These are phyloP conservation scores for Microtus ochrogaster DNA, from an alignment of 2,113 vertebrate genomes.

Conservation along the genomic window DNA sequence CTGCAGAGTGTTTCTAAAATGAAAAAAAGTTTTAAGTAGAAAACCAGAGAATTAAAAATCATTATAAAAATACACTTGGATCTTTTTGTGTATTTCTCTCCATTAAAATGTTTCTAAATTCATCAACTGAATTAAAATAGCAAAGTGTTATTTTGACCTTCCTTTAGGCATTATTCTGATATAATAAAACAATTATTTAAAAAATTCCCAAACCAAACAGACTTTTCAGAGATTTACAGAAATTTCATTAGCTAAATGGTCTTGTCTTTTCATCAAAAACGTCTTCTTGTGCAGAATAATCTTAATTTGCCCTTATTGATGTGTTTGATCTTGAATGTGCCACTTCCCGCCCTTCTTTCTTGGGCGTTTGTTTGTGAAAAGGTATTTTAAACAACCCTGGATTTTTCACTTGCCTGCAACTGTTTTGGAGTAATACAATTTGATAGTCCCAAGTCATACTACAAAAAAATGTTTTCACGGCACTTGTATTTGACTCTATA, in stretches of 20 bases:
- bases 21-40: slow-evolving; percentile 28
- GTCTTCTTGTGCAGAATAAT: slow-evolving; percentile 21
- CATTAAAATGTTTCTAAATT: slow-evolving; percentile 50
- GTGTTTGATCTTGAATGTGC: neutral
- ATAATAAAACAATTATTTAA: slow-evolving; percentile 38
- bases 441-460: neutral
- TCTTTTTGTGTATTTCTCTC: slow-evolving; percentile 37
- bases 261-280: slow-evolving; percentile 29
- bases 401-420: neutral
- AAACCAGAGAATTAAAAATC: slow-evolving; percentile 30
- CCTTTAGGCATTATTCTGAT: slow-evolving; percentile 52
- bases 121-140: slow-evolving; percentile 45
- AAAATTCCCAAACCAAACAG: slow-evolving; percentile 59
- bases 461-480: slow-evolving; percentile 46
- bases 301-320: slow-evolving; percentile 14
- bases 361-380: neutral
- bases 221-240: slow-evolving; percentile 29
- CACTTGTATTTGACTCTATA: slow-evolving; percentile 41
- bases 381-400: neutral
- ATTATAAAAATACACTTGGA: slow-evolving; percentile 31
- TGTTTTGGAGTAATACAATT: slow-evolving; percentile 26
- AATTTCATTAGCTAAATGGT: neutral
- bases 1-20: slow-evolving; percentile 10
- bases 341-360: neutral
- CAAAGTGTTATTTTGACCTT: slow-evolving; percentile 41